Evolutionary conservation across 1,140 invertebrate genomes (phyloP), one percentile per base, ranked within the genome.

Genomic region (Goniozus legneri): DNA sequence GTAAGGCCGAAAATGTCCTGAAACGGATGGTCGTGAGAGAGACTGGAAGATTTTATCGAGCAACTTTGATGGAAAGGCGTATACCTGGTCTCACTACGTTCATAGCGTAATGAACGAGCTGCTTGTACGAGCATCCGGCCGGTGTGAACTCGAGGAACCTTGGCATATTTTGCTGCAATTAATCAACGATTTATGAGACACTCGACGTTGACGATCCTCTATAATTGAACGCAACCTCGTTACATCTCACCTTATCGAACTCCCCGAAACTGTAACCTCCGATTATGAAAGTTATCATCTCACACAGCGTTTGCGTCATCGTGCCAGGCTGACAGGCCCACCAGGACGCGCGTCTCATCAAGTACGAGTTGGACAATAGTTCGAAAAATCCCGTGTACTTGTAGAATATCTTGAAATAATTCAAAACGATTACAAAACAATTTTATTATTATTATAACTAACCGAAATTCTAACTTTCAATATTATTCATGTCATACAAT

Each of bases 1-100:
- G 50, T 66, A 78, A 37, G 53, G 56, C 33, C 36, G 41, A 38
- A 65, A 65, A 36, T 50, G 24, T 21, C 24, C 58, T 59, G 42
- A 8, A 42, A 48, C 36, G 19, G 18, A 20, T 15, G 10, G 12
- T 13, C 2, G 3, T 3, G n/a, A 20, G 13, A 27, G 24, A 27
- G 4, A 6, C 43, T 20, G 2, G 18, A 24, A 24, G 13, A 35
- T 13, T 16, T 16, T 35, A 16, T 27, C 24, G 12, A 27, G 24
- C 4, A 27, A 27, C 24, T 27, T 27, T 27, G 24, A 7, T 27
- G 24, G 6, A n/a, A n/a, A n/a, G n/a, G n/a, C n/a, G n/a, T 27
- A 6, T 3, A 52, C 50, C 50, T 47, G 49, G 38, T 35, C 47
- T 42, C 7, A 30, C 30, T 27, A 42, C n/a, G 2, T 7, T 8